Evolutionary conservation across 2,113 vertebrate species (phyloP).

Genomic region (Macheiramphus alcinus): DNA sequence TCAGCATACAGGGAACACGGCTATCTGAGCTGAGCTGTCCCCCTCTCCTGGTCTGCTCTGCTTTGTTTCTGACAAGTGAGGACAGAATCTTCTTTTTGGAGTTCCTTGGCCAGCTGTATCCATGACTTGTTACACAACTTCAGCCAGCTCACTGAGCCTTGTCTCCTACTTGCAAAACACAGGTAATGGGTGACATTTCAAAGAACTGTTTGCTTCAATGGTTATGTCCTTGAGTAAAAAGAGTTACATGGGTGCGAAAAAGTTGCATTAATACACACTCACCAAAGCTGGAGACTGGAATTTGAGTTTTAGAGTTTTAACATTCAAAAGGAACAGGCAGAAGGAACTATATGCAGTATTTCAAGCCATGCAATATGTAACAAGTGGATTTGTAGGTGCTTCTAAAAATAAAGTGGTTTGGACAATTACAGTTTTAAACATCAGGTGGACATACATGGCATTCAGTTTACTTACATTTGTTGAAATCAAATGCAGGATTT

Average conservation of each 20-base stretch:
- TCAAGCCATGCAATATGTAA: background rate
- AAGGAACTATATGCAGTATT: background rate
- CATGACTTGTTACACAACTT: background rate
- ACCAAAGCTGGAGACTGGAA: background rate
- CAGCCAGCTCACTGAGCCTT: background rate
- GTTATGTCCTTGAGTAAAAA: background rate
- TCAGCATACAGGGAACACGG: fast-evolving
- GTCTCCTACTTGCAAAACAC: background rate
- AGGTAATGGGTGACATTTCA: background rate
- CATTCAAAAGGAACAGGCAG: background rate
- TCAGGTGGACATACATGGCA: background rate
- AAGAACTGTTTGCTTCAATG: background rate
- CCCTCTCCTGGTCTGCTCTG: fast-evolving
- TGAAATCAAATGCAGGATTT: background rate
- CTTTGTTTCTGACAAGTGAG: background rate
- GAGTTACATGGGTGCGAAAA: background rate
- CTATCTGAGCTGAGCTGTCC: background rate
- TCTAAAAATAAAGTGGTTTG: background rate
- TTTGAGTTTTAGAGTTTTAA: background rate
- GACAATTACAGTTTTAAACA: background rate
- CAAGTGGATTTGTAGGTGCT: background rate
- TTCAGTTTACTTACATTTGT: background rate
- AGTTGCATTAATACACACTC: background rate
- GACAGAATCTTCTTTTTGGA: background rate
- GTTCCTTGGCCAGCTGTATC: background rate